These are phyloP conservation scores for Apostichopus californicus DNA, from an alignment of 35 echinoderm and acorn worm genomes.

Conservation along the genomic window DNA sequence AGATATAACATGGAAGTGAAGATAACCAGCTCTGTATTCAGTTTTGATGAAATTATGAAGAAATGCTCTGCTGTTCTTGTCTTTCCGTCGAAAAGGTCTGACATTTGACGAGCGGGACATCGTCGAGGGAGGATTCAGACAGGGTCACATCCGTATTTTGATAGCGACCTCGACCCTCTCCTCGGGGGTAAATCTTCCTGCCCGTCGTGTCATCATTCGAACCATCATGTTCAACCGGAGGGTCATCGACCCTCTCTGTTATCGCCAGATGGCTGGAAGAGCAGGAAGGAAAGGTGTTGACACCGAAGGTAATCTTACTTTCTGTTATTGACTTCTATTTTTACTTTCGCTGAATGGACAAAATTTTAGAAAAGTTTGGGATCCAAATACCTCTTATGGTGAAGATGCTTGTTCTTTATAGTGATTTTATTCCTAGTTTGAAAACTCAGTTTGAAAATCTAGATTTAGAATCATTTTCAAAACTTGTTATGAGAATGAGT, in stretches of 20 bases:
- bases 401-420: too few species aligned
- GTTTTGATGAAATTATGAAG: too few species aligned
- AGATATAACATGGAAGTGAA: too few species aligned
- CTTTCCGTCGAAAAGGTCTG: slow-evolving; percentile 55
- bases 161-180: slow-evolving; percentile 97
- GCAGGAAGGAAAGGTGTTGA: slow-evolving; percentile 80
- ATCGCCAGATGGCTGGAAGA: slow-evolving; percentile 95
- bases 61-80: too few species aligned
- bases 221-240: slow-evolving; percentile 90
- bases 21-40: too few species aligned
- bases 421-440: too few species aligned
- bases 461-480: too few species aligned
- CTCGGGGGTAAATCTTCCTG: slow-evolving; percentile 97
- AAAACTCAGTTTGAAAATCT: too few species aligned
- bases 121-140: slow-evolving; percentile 92
- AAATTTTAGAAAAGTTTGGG: too few species aligned
- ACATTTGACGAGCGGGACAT: slow-evolving; percentile 99
- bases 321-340: neutral
- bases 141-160: slow-evolving; percentile 73
- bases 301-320: slow-evolving; percentile 7
- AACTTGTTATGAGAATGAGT: too few species aligned
- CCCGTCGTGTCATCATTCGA: slow-evolving; percentile 90
- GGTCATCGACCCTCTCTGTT: slow-evolving; percentile 88
- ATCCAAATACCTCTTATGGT: too few species aligned
- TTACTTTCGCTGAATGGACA: neutral